Conservation (phyloP, 2,888 invertebrate genomes). For the Microctonus brassicae region DNA sequence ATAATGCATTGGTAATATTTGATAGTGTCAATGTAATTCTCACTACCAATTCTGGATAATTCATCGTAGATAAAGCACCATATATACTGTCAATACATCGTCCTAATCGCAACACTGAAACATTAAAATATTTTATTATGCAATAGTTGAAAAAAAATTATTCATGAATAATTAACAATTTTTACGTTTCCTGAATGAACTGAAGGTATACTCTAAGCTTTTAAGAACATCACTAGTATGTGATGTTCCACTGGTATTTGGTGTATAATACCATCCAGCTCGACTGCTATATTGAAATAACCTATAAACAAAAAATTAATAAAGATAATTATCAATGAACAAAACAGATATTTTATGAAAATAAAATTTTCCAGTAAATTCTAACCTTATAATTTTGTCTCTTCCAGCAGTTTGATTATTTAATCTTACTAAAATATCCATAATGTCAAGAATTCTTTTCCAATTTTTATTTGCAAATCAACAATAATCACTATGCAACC, state of each 20-base stretch:
- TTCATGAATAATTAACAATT: neutral
- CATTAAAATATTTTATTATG: constrained; percentile 30
- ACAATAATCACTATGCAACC: neutral
- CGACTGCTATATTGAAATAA: constrained; percentile 86
- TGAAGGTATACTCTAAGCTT: constrained; percentile 84
- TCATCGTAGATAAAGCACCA: constrained; percentile 78
- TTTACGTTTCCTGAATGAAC: constrained; percentile 88
- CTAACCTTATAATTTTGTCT: constrained; percentile 71
- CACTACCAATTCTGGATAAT: constrained; percentile 80
- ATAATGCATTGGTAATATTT: constrained; percentile 84
- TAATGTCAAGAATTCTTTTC: constrained; percentile 44
- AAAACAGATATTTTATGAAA: too few species aligned
- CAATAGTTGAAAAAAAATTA: constrained; percentile 9
- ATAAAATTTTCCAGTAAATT: neutral
- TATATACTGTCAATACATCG: constrained; percentile 87
- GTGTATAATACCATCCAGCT: constrained; percentile 83
- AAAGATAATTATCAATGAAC: too few species aligned
- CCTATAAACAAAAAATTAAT: constrained; percentile 72
- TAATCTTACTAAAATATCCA: constrained; percentile 70
- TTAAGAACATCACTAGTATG: constrained; percentile 81
- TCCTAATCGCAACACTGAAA: constrained; percentile 86
- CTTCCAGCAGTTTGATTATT: constrained; percentile 72
- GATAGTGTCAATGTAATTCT: constrained; percentile 82
- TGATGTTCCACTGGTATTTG: constrained; percentile 72
- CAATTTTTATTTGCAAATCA: neutral